These are phyloP conservation scores for Noctua janthe DNA, from an alignment of 2,888 invertebrate species.

Conservation along the genomic window DNA sequence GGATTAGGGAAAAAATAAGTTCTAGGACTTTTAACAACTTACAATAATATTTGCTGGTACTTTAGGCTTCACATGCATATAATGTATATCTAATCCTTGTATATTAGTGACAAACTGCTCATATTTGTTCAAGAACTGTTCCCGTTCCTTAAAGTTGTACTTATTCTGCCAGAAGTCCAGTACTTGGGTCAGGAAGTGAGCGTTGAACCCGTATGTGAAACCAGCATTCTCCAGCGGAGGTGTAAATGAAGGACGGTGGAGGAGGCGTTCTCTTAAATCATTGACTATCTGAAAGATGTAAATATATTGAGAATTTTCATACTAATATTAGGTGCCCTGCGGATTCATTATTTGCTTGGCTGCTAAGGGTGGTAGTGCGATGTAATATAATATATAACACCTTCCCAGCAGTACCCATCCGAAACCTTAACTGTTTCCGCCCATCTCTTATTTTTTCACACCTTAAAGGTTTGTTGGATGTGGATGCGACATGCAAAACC, in stretches of 20 bases:
- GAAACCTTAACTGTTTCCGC: neutral
- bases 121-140: slow-evolving; percentile 93
- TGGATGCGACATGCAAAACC: neutral
- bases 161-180: slow-evolving; percentile 94
- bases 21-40: slow-evolving; percentile 56
- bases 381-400: neutral
- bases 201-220: slow-evolving; percentile 96
- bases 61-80: slow-evolving; percentile 92
- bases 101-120: slow-evolving; percentile 94
- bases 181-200: slow-evolving; percentile 92
- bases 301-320: slow-evolving; percentile 1
- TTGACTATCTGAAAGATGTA: slow-evolving; percentile 84
- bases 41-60: slow-evolving; percentile 74
- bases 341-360: neutral
- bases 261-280: slow-evolving; percentile 90
- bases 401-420: neutral
- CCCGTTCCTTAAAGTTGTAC: slow-evolving; percentile 92
- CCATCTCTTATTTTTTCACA: neutral
- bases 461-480: neutral
- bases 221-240: slow-evolving; percentile 92
- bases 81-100: slow-evolving; percentile 94
- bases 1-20: neutral
- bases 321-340: neutral
- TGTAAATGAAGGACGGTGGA: slow-evolving; percentile 83
- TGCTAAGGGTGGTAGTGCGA: neutral